Base-by-base conservation (phyloP, 2,888 invertebrate species). In the Eulithis prunata region DNA sequence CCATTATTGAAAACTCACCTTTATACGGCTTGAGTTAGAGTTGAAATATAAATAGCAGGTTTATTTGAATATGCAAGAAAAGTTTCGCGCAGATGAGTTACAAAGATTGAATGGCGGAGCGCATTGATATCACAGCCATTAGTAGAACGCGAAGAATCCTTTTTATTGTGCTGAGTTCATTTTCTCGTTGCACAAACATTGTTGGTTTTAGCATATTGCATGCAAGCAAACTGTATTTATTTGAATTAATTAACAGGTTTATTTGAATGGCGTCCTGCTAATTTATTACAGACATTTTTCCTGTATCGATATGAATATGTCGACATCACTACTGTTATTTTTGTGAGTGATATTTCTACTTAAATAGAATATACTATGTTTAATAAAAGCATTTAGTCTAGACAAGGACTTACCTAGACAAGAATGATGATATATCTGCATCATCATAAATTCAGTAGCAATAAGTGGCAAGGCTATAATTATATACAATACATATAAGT, bases 101-200 rank as follows among this genome's bases (percentile, higher is more conserved):
- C 85, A 84, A 84, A 90, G 88, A 90, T 89, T 90, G 87, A 90
- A 89, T 89, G 84, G 89, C 82, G 75, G 78, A 82, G 84, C 75
- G 85, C 86, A 85, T 79, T 87, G 87, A 89, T 89, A 90, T 82
- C 83, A 79, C 75, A 81, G 77, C 82, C 85, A 89, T 90, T 89
- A 89, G 84, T 80, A 80, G 77, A 78, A 85, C 2, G 82, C 84
- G 86, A 79, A 79, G 81, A 82, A 84, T 88, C 87, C 82, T 85
- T 86, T 78, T 77, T 78, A 83, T 85, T 84, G 79, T 82, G 73
- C 78, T 78, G 62, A 75, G 66, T 78, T 80, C 76, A 78, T 81
- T 82, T 82, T 80, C 74, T 78, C 62, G 76, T 74, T 59, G 54
- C 49, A 68, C 59, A 57, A 67, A 63, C 61, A 64, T 52, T 62